A percentile compares a stretch with the other conserved stretches of the same genome.
Conservation (phyloP, 2,797 vertebrate species). For the Lateolabrax maculatus region DNA sequence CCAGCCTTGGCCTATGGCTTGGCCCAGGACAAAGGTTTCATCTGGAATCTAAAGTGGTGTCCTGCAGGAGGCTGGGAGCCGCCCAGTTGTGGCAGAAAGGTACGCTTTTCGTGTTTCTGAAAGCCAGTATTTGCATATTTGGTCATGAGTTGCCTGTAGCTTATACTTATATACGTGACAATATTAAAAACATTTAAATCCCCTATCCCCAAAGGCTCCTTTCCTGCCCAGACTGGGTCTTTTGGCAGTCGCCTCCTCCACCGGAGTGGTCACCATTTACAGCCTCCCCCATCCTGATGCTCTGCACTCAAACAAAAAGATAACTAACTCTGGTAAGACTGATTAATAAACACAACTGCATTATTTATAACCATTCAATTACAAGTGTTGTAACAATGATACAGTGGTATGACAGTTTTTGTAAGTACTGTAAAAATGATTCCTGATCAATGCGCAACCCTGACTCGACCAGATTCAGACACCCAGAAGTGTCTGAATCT, state of each 20-base stretch:
- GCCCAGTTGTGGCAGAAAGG: constrained; percentile 85
- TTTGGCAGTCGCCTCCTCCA: constrained; percentile 91
- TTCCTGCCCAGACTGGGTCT: constrained; percentile 93
- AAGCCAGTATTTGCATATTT: neutral
- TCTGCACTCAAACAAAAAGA: constrained; percentile 75
- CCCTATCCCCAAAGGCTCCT: constrained; percentile 65
- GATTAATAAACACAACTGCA: neutral
- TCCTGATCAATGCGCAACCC: no score
- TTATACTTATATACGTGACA: neutral
- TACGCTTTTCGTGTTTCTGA: constrained; percentile 50
- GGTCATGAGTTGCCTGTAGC: neutral
- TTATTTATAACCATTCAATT: neutral
- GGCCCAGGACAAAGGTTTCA: constrained; percentile 91
- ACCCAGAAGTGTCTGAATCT: no score
- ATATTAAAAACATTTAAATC: no score
- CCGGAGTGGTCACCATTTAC: constrained; percentile 89
- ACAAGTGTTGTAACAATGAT: neutral
- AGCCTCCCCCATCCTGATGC: constrained; percentile 91
- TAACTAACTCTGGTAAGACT: constrained; percentile 83
- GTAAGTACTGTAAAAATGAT: neutral
- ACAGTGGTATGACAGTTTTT: neutral
- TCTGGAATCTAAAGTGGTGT: constrained; percentile 96
- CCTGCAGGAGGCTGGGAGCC: constrained; percentile 95
- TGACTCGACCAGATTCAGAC: neutral
- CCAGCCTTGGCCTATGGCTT: constrained; percentile 89